A percentile compares a stretch with the other conserved stretches of the same genome.
These are phyloP conservation scores for Characodon lateralis DNA, from an alignment of 2,797 vertebrate species.

Conservation along the genomic window DNA sequence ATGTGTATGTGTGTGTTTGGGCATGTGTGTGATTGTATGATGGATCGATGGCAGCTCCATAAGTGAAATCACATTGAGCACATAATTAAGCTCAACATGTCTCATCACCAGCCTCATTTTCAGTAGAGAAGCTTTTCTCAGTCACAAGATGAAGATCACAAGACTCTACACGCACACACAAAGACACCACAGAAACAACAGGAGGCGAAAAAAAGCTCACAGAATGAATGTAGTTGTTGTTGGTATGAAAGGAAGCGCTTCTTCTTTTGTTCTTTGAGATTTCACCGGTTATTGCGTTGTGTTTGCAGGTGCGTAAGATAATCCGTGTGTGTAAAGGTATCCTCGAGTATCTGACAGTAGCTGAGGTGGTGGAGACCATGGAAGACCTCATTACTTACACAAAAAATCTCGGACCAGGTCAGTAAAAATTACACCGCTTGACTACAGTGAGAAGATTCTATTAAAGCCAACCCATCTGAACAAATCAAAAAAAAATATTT, in stretches of 20 bases:
- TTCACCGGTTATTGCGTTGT: constrained; percentile 29
- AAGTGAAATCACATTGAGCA: constrained; percentile 73
- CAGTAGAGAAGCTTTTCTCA: constrained; percentile 44
- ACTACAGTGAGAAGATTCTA: neutral
- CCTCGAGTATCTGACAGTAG: constrained; percentile 95
- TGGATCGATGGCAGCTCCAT: constrained; percentile 41
- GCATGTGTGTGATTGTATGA: constrained; percentile 1
- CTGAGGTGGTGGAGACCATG: constrained; percentile 98
- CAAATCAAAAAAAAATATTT: neutral
- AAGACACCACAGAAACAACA: constrained; percentile 39
- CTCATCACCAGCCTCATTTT: constrained; percentile 66
- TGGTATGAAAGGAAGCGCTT: constrained; percentile 14
- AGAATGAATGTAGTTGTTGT: constrained; percentile 20
- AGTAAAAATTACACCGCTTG: constrained; percentile 14
- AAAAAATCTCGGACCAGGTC: constrained; percentile 98
- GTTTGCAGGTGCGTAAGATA: constrained; percentile 92
- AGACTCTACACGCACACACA: constrained; percentile 54
- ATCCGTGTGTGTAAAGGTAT: constrained; percentile 99
- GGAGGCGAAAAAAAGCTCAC: constrained; percentile 24
- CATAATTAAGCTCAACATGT: constrained; percentile 50
- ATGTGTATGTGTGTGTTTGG: constrained; percentile 29
- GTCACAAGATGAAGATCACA: constrained; percentile 81
- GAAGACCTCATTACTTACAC: constrained; percentile 99
- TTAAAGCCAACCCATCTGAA: neutral
- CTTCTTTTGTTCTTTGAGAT: neutral